Base-by-base conservation (phyloP, 1,140 invertebrate species). In the Campoletis sonorensis region DNA sequence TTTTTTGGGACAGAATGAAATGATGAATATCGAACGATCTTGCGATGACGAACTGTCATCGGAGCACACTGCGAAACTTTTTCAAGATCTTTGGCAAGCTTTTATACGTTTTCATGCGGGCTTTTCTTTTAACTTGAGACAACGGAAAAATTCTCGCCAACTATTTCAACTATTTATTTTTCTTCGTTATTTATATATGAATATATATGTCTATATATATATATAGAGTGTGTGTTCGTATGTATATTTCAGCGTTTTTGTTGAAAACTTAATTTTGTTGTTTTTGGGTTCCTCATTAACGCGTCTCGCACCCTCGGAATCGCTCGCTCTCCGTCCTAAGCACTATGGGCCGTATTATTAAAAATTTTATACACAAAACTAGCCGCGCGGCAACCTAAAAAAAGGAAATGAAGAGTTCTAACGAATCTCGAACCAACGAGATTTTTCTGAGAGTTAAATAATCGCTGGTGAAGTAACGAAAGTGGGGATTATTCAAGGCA, bases 341-440 rank as follows among this genome's bases (percentile, higher is more conserved):
- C 83, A 84, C 83, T 82, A 82, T 70, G 81, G 81, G 81, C 83
- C 83, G 81, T 79, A 79, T 84, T 84, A 79, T 78, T 84, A 84
- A 80, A 81, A 81, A 16, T 75, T 54, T 37, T 73, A 49, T 78
- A 78, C 67, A 78, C 58, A 78, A 33, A 78, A 78, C 76, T 78
- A 78, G 76, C 8, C 40, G 40, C 40, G 76, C 76, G 37, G 33
- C 30, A 78, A 75, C 23, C 15, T 49, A 21, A 45, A 67, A 10
- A 40, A 58, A 78, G 58, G 1, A 75, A 75, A 54, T 13, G 5
- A 23, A 26, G 11, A 5, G 40, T 49, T 58, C 18, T 4, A 33
- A 70, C 67, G 67, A 70, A n/a, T 30, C 61, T n/a, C 13, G 10
- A 30, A 33, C 15, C 13, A 30, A 33, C 23, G 61, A 33, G 67